phyloP scores from a whole-genome alignment of 2,113 vertebrate genomes.

The Hemiprocne comata region DNA sequence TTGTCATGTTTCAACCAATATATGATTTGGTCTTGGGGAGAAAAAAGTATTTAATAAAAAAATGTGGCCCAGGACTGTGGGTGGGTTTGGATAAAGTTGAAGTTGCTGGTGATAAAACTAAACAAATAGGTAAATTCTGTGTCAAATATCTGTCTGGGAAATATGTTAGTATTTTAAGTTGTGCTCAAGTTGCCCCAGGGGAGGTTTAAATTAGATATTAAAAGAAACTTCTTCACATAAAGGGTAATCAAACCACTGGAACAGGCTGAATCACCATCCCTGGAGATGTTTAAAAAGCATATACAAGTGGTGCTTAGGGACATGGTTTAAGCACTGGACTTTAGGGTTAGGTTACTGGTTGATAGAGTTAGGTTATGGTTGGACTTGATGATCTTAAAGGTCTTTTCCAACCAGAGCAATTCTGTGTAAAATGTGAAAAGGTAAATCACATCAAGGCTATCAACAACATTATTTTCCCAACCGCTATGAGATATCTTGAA shows the following conservation, averaged over 20 bases:
- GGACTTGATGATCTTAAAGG: too few species aligned
- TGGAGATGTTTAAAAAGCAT: too few species aligned
- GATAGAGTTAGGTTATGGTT: too few species aligned
- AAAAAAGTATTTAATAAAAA: neutral
- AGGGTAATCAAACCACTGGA: too few species aligned
- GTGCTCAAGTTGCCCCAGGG: too few species aligned
- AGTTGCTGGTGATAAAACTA: neutral
- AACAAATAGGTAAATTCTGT: neutral
- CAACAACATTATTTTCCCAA: neutral
- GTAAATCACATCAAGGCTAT: neutral
- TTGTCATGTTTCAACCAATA: neutral
- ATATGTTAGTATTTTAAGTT: neutral
- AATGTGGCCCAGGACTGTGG: neutral
- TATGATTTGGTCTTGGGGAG: neutral
- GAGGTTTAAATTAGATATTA: too few species aligned
- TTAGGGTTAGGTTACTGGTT: too few species aligned
- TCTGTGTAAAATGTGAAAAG: neutral
- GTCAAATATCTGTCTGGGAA: neutral
- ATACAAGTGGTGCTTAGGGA: too few species aligned
- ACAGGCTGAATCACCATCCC: too few species aligned
- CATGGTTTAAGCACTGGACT: too few species aligned
- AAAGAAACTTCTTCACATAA: too few species aligned
- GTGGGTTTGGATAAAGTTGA: neutral
- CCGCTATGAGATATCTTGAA: neutral
- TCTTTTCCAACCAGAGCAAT: too few species aligned